Conservation (phyloP, 2,888 invertebrate species). For the Stenotaenia linearis region DNA sequence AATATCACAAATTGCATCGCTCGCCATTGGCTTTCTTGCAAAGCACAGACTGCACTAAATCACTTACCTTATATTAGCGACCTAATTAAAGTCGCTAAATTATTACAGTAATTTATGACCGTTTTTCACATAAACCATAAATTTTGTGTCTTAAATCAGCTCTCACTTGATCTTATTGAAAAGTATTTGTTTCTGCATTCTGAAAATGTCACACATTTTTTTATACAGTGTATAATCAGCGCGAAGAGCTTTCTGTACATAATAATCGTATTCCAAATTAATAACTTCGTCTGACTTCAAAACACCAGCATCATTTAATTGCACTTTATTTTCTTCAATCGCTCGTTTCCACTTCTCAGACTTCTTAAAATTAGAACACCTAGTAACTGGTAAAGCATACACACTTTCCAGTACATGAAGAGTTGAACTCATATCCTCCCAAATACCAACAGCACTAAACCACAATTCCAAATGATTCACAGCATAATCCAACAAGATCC, state of each 20-base stretch:
- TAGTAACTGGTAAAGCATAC: background rate
- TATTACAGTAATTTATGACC: too few species aligned
- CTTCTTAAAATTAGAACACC: background rate
- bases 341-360: background rate
- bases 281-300: background rate
- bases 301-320: background rate
- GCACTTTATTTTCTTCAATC: background rate
- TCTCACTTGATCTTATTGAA: slow-evolving; percentile 13
- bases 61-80: too few species aligned
- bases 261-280: slow-evolving; percentile 1
- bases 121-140: too few species aligned
- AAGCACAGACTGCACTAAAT: too few species aligned
- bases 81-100: too few species aligned
- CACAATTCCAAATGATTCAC: slow-evolving; percentile 3
- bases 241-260: slow-evolving; percentile 20
- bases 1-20: too few species aligned
- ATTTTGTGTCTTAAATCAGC: too few species aligned
- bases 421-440: background rate
- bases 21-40: too few species aligned
- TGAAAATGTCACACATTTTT: background rate
- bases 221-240: slow-evolving; percentile 8
- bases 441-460: slow-evolving; percentile 1
- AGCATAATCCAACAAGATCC: background rate
- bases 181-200: slow-evolving; percentile 12
- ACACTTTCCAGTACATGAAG: background rate